phyloP scores from a whole-genome alignment of 2,888 invertebrate species.

The Stenolophus ochropezus region DNA sequence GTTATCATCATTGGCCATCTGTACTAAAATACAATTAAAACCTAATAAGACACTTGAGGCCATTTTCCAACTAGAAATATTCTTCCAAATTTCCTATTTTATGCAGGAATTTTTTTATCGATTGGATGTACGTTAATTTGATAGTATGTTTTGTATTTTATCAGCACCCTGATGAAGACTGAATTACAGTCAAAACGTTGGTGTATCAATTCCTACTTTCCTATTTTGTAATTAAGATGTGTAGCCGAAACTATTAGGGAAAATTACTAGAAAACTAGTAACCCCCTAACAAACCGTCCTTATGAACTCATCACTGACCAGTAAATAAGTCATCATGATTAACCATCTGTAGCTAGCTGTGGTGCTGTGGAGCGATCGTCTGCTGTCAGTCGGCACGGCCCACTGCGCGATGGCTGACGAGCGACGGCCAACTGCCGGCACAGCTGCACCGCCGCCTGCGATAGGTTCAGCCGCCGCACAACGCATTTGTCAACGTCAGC shows the following conservation, averaged over 20 bases:
- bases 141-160: too few species aligned
- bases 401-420: constrained; percentile 57
- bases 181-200: too few species aligned
- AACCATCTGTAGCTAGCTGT: background rate
- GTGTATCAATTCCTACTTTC: too few species aligned
- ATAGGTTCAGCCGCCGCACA: constrained; percentile 49
- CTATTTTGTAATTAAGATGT: too few species aligned
- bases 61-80: too few species aligned
- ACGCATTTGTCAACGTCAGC: constrained; percentile 50
- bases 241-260: background rate
- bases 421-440: constrained; percentile 55
- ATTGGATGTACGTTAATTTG: too few species aligned
- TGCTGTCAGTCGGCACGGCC: constrained; percentile 55
- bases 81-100: too few species aligned
- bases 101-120: too few species aligned
- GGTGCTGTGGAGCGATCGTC: constrained; percentile 32
- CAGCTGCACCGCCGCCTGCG: constrained; percentile 54
- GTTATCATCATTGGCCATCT: too few species aligned
- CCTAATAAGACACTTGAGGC: too few species aligned
- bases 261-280: background rate
- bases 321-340: background rate
- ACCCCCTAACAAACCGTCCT: background rate
- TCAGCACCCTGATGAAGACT: too few species aligned
- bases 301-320: background rate
- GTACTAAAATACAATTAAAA: too few species aligned